Evolutionary conservation across 2,797 vertebrate genomes (phyloP).

Genomic region (Malacoctenus gilli): DNA sequence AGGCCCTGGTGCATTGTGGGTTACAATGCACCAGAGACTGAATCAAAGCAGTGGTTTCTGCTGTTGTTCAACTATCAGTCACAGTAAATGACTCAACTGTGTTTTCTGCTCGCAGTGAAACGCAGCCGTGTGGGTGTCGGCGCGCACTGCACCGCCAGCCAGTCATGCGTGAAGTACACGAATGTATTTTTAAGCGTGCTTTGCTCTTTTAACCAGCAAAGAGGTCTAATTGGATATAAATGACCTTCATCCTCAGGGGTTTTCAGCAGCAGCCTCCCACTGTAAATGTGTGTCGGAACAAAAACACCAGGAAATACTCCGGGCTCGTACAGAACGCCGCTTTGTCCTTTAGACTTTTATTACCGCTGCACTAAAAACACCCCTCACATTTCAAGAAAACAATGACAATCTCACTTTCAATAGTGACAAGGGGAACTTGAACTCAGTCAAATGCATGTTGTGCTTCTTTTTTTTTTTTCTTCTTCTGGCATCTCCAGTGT

Average conservation of each 20-base stretch:
- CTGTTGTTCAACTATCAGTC: constrained; percentile 48
- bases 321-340: neutral
- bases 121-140: constrained; percentile 27
- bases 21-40: constrained; percentile 68
- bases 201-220: constrained; percentile 28
- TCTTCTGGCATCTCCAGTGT: neutral
- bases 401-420: neutral
- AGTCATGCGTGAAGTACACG: constrained; percentile 24
- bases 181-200: constrained; percentile 25
- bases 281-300: constrained; percentile 44
- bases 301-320: constrained; percentile 24
- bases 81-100: constrained; percentile 50
- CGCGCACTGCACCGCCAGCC: constrained; percentile 18
- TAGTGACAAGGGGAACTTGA: neutral
- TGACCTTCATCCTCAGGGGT: constrained; percentile 40
- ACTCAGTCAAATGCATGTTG: neutral
- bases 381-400: neutral
- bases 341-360: neutral
- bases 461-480: neutral
- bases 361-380: constrained; percentile 4
- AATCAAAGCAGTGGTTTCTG: constrained; percentile 57
- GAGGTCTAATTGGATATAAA: constrained; percentile 63
- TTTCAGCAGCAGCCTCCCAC: constrained; percentile 32
- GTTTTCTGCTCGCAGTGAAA: constrained; percentile 24
- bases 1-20: constrained; percentile 74